Evolutionary conservation across 2,888 invertebrate species (phyloP).

Genomic region (Chaitophorus viminalis): DNA sequence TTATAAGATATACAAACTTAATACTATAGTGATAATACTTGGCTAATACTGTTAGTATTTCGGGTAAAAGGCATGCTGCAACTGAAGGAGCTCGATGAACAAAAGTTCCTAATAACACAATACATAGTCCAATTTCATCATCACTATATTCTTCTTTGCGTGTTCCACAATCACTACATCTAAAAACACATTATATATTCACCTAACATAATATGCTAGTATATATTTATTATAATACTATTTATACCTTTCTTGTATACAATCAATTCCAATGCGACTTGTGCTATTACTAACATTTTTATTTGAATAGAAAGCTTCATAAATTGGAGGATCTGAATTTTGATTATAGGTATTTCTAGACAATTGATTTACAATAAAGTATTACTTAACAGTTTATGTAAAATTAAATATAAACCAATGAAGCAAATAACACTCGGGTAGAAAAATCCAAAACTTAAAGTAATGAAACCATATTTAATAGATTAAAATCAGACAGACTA

Average conservation of each 20-base stretch:
- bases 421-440: no score
- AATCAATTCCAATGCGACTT: constrained; percentile 53
- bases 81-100: constrained; percentile 94
- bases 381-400: not conserved
- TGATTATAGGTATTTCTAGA: constrained; percentile 23
- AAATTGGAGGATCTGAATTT: constrained; percentile 36
- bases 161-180: constrained; percentile 90
- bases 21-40: constrained; percentile 51
- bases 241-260: constrained; percentile 59
- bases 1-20: constrained; percentile 14
- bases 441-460: no score
- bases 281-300: constrained; percentile 52
- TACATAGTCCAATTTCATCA: constrained; percentile 93
- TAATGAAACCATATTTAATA: no score
- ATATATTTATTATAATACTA: not conserved
- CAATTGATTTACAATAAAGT: not conserved
- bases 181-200: constrained; percentile 59
- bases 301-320: constrained; percentile 27
- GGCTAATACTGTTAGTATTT: constrained; percentile 73
- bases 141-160: constrained; percentile 93
- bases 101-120: constrained; percentile 93
- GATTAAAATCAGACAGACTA: no score
- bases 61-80: constrained; percentile 93
- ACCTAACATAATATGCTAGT: not conserved
- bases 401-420: no score